Percentiles rank a stretch among this genome's conserved stretches.
Evolutionary conservation across 2,797 vertebrate genomes (phyloP).

Genomic region (Phoeniculus purpureus): DNA sequence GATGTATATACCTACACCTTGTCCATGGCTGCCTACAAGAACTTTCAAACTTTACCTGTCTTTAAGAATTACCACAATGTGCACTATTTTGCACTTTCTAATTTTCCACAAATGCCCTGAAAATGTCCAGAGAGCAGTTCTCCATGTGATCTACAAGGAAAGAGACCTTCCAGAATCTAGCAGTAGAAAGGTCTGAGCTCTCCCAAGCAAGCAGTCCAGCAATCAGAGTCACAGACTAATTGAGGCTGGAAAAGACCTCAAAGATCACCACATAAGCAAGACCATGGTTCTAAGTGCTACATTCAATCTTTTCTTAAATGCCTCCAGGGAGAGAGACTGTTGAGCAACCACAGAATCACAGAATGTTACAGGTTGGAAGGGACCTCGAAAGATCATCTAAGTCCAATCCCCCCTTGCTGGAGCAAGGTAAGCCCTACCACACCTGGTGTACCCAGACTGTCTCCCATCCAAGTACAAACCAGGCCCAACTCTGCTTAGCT

Average conservation of each 20-base stretch:
- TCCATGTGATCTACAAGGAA: not conserved
- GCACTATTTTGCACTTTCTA: not conserved
- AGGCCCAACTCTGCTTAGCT: too few relatives aligned
- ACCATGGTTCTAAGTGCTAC: too few relatives aligned
- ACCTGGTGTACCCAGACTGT: too few relatives aligned
- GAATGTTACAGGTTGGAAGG: too few relatives aligned
- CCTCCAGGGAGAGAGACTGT: too few relatives aligned
- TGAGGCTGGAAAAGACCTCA: too few relatives aligned
- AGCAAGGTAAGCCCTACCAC: too few relatives aligned
- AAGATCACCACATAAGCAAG: too few relatives aligned
- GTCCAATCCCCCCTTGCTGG: too few relatives aligned
- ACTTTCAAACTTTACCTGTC: not conserved
- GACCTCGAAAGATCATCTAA: too few relatives aligned
- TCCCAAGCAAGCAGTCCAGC: not conserved
- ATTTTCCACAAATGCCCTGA: constrained; percentile 8
- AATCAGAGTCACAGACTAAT: not conserved
- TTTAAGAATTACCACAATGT: not conserved
- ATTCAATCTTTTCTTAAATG: too few relatives aligned
- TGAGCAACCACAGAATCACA: not conserved
- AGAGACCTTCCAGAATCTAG: not conserved
- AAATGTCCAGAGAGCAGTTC: not conserved
- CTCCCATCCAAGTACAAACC: too few relatives aligned
- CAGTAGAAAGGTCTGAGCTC: not conserved
- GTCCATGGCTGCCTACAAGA: not conserved
- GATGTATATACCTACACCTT: not conserved